phyloP scores from a whole-genome alignment of 2,113 vertebrate species.

The Osmerus eperlanus region DNA sequence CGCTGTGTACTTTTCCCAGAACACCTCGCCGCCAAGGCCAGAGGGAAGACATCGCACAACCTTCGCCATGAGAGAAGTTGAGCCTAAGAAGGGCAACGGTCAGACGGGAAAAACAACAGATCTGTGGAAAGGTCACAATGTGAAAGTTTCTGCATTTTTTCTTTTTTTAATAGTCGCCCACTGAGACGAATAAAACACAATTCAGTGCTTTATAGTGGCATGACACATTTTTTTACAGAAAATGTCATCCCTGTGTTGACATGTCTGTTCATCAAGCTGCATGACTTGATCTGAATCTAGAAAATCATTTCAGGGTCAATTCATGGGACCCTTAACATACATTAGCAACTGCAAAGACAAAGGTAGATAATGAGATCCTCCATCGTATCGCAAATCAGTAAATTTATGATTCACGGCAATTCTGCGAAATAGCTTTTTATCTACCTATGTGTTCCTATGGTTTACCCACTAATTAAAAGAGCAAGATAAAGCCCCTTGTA shows the following conservation, averaged over 20 bases:
- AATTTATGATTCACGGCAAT: not conserved
- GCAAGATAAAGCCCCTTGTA: conserved; percentile 18
- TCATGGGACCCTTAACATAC: too few species aligned
- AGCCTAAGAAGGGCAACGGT: not conserved
- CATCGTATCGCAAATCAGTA: too few species aligned
- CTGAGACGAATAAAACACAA: too few species aligned
- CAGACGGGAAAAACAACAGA: not conserved
- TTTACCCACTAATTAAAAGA: conserved; percentile 2
- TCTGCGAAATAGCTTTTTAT: not conserved
- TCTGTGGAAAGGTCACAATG: not conserved
- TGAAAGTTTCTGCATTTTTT: not conserved
- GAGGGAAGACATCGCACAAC: not conserved
- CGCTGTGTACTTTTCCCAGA: conserved; percentile 19
- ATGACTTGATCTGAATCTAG: too few species aligned
- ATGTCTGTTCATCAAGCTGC: too few species aligned
- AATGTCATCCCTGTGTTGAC: too few species aligned
- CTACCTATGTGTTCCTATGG: not conserved
- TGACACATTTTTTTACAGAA: too few species aligned
- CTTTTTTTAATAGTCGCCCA: not conserved
- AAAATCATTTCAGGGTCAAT: too few species aligned
- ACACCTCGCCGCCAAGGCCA: not conserved
- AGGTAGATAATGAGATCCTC: too few species aligned
- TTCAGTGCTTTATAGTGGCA: too few species aligned
- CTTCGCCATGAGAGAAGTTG: not conserved
- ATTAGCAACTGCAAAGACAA: too few species aligned